phyloP scores from a whole-genome alignment of 30 jellyfish, hydroid and myxozoan genomes.

The Pelagia noctiluca region DNA sequence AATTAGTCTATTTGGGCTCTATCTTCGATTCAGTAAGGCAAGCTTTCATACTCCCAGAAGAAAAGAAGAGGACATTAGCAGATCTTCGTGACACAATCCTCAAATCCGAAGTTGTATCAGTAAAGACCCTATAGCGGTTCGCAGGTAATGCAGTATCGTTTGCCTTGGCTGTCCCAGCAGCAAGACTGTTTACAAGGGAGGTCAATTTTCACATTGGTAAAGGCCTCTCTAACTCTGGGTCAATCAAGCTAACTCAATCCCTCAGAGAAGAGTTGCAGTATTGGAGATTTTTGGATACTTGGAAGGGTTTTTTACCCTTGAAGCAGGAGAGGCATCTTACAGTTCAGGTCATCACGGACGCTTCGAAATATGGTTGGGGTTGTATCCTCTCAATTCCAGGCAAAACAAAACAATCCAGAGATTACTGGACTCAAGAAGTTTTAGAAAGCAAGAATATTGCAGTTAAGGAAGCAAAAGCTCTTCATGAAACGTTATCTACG shows the following conservation, averaged over 20 bases:
- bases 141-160: not conserved
- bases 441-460: not conserved
- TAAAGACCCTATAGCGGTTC: too few relatives aligned
- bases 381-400: not conserved
- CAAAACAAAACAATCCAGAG: not conserved
- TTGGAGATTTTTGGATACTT: constrained; percentile 11
- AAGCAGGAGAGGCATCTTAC: not conserved
- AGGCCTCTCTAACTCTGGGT: not conserved
- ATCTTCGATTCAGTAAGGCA: not conserved
- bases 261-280: not conserved
- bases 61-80: not conserved
- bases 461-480: not conserved
- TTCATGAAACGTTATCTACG: not conserved
- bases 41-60: not conserved
- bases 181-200: not conserved
- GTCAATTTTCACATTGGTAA: not conserved
- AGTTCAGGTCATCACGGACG: not conserved
- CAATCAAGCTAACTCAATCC: not conserved
- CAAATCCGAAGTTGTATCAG: not conserved
- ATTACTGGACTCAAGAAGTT: not conserved
- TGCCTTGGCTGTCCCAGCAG: not conserved
- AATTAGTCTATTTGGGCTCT: not conserved
- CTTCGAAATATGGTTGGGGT: not conserved
- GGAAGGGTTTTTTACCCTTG: constrained; percentile 9
- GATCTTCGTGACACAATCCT: not conserved